Evolutionary conservation across 2,113 vertebrate genomes (phyloP).

Genomic region (Sorex araneus): DNA sequence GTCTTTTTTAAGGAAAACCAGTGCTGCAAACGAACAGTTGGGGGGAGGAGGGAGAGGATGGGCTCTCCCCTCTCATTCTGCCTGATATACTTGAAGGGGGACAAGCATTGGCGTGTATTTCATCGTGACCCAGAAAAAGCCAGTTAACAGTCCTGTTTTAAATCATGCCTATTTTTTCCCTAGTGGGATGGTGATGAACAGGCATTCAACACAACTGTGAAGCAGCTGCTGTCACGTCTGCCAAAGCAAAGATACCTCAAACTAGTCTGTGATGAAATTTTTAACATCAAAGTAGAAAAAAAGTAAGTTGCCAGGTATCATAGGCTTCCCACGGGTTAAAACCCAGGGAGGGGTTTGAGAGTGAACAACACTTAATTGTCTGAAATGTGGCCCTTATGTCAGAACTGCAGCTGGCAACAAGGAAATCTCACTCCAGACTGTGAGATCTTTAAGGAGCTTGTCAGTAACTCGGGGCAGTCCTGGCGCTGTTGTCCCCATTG

Average conservation of each 20-base stretch:
- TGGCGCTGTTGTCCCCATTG: background rate
- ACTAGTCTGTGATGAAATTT: constrained; percentile 96
- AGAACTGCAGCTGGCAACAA: constrained; percentile 3
- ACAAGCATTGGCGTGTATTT: background rate
- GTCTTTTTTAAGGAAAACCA: background rate
- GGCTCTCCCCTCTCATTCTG: background rate
- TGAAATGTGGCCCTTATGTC: background rate
- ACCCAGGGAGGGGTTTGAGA: constrained; percentile 5
- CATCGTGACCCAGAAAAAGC: background rate
- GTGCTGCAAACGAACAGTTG: constrained; percentile 12
- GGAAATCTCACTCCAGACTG: background rate
- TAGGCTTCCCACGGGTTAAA: constrained; percentile 21
- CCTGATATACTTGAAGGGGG: background rate
- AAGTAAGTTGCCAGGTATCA: constrained; percentile 88
- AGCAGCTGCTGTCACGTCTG: constrained; percentile 93
- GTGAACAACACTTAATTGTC: background rate
- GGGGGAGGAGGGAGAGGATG: background rate
- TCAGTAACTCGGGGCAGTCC: background rate
- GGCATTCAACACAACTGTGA: constrained; percentile 95
- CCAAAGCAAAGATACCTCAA: constrained; percentile 98
- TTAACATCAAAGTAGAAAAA: constrained; percentile 95
- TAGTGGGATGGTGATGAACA: constrained; percentile 95
- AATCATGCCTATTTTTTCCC: constrained; percentile 58
- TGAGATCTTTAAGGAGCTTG: background rate
- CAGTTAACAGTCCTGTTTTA: constrained; percentile 25